Base-by-base conservation (phyloP, 2,888 invertebrate species). In the Marasmarcha lunaedactyla region DNA sequence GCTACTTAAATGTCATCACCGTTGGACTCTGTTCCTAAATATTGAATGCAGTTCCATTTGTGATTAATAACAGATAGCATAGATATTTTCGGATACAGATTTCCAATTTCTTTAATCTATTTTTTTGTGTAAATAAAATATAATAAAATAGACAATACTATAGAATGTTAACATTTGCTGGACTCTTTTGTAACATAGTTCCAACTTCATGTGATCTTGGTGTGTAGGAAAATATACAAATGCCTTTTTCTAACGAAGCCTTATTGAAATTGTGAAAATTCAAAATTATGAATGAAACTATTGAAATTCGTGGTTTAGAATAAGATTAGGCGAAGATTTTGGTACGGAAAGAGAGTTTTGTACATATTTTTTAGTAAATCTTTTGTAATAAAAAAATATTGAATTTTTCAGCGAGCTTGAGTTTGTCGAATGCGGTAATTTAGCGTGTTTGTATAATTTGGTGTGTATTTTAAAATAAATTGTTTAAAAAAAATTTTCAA, bases 321-420 rank as follows among this genome's bases (percentile, higher is more conserved):
- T 30, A 30, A 30, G 30, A 30, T 30, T 30, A 30, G 30, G 30
- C 30, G 37, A 15, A 36, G 14, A 36, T 33, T 15, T 40, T 36
- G 27, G 36, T 14, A 33, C 10, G 14, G 14, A 34, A 26, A 26
- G 11, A 40, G 26, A 43, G 36, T 43, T 43, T 44, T 74, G 74
- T 74, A 73, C 69, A 73, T 73, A 72, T 71, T 71, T 71, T 69
- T 68, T 63, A 52, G 30, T 41, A 49, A 41, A 34, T 47, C 41
- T 49, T n/a, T 55, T 55, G 51, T 30, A 47, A 48, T 14, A 30
- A 50, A 42, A 49, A 48, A 51, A 30, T n/a, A 30, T 9, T 20
- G 20, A 20, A 20, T 30, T 30, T 30, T 30, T 30, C 30, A 3
- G 11, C 4, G 11, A 9, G 11, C 11, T 30, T 30, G 4, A n/a